These are phyloP conservation scores for Phoeniculus purpureus DNA, from an alignment of 2,797 vertebrate species.

Conservation along the genomic window DNA sequence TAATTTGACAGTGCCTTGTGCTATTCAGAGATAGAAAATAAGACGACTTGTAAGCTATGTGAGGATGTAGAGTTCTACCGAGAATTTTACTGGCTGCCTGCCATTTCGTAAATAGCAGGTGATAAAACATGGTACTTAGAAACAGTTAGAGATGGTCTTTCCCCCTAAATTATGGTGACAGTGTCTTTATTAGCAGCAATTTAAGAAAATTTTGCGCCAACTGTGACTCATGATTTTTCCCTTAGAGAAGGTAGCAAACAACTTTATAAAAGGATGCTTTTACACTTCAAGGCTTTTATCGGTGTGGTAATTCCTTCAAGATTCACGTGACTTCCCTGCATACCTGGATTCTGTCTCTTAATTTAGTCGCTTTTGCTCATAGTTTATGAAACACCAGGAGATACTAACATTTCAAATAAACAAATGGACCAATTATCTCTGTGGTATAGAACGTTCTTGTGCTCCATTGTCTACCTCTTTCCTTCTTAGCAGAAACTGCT, in stretches of 20 bases:
- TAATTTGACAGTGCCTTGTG: conserved; percentile 35
- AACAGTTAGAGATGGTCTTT: conserved; percentile 23
- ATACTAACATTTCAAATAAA: background rate
- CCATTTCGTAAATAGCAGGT: conserved; percentile 47
- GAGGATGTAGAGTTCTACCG: conserved; percentile 3
- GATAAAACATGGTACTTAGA: conserved; percentile 25
- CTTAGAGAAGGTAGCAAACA: background rate
- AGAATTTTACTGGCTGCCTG: conserved; percentile 42
- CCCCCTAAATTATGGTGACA: conserved; percentile 4
- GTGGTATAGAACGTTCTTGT: background rate
- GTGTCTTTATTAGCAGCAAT: background rate
- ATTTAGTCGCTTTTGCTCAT: background rate
- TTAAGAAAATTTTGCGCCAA: background rate
- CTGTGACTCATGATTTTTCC: background rate
- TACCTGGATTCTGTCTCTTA: background rate
- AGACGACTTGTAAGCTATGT: background rate
- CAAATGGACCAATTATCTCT: background rate
- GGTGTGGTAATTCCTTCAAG: background rate
- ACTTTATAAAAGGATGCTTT: background rate
- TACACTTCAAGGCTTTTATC: background rate
- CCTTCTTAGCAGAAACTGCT: background rate
- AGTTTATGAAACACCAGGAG: background rate
- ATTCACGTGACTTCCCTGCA: background rate
- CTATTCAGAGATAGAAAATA: conserved; percentile 14
- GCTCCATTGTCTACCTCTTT: background rate